Conservation (phyloP, 2,888 invertebrate genomes). For the Ectropis crepuscularia region DNA sequence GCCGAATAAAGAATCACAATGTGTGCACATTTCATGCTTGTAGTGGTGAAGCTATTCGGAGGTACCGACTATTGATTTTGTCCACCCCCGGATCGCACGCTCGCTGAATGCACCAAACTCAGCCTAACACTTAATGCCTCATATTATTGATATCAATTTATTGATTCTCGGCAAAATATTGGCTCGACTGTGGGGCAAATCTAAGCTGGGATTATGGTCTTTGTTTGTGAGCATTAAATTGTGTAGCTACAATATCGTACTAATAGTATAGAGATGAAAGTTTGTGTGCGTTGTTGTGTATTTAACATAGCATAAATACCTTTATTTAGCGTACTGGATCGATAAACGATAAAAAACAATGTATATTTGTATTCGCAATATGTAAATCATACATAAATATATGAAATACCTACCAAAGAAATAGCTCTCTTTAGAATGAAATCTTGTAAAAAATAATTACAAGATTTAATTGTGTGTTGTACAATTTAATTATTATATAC, state of each 20-base stretch:
- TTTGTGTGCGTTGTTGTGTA: no score
- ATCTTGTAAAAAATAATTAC: no score
- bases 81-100: slow-evolving; percentile 76
- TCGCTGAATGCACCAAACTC: slow-evolving; percentile 68
- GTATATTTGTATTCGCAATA: no score
- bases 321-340: no score
- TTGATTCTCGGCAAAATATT: slow-evolving; percentile 57
- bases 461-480: no score
- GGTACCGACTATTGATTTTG: slow-evolving; percentile 82
- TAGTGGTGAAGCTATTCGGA: slow-evolving; percentile 73
- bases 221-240: not conserved
- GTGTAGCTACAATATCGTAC: not conserved
- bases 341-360: no score
- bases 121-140: slow-evolving; percentile 62
- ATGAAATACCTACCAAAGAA: no score
- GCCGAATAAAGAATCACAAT: slow-evolving; percentile 75
- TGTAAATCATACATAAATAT: no score
- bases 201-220: not conserved
- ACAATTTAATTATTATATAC: no score
- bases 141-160: slow-evolving; percentile 73
- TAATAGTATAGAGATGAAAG: no score
- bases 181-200: slow-evolving; percentile 25
- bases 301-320: no score
- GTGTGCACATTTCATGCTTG: slow-evolving; percentile 75
- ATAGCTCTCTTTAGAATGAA: no score